phyloP scores from a whole-genome alignment of 2,113 vertebrate species.

The Danio rerio region DNA sequence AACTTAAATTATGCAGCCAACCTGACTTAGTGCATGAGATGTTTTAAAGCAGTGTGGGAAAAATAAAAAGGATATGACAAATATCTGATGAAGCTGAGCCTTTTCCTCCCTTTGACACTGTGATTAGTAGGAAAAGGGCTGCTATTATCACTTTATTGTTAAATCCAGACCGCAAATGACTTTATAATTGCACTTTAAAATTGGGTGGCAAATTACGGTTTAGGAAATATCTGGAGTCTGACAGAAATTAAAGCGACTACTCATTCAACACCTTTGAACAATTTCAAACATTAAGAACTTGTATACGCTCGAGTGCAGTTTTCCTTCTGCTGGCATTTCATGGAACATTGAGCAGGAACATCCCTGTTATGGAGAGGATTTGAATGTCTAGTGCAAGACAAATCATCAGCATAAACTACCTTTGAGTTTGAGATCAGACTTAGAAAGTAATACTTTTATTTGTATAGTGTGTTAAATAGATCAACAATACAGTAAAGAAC shows the following conservation, averaged over 20 bases:
- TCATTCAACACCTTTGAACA: constrained; percentile 1
- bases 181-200: background rate
- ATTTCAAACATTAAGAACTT: background rate
- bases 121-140: background rate
- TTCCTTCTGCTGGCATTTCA: background rate
- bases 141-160: background rate
- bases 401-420: no score
- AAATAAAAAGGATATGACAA: background rate
- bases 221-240: constrained; percentile 10
- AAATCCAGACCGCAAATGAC: background rate
- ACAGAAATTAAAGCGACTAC: background rate
- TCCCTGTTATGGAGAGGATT: background rate
- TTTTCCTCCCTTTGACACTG: background rate
- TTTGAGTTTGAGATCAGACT: no score
- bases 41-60: background rate
- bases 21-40: background rate
- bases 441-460: no score
- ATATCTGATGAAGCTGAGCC: background rate
- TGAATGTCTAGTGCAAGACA: no score
- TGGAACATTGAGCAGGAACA: background rate
- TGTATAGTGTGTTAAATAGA: no score
- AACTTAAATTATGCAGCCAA: background rate
- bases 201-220: background rate
- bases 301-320: background rate
- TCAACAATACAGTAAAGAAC: no score